Percentiles rank a stretch among this genome's conserved stretches.
Evolutionary conservation across 1,140 invertebrate species (phyloP).

Genomic region (Zaprionus tsacasi): DNA sequence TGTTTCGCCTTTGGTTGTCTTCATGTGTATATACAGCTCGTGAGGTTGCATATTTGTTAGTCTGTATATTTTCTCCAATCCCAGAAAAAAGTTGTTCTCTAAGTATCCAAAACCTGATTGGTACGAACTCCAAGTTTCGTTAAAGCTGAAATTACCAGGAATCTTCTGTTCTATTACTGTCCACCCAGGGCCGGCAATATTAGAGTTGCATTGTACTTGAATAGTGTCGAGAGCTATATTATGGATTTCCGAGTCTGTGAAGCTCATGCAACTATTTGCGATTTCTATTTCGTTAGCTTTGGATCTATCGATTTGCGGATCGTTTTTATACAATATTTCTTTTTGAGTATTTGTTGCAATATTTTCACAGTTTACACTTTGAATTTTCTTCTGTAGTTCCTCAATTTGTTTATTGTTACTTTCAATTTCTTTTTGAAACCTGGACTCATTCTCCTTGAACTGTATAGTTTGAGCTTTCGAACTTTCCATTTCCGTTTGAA

Average conservation of each 20-base stretch:
- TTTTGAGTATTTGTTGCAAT: too few species aligned
- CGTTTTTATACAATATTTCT: not conserved
- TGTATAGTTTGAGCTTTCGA: too few species aligned
- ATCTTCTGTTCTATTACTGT: not conserved
- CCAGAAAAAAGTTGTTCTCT: not conserved
- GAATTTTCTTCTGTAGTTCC: too few species aligned
- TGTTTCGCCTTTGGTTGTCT: not conserved
- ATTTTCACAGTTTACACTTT: too few species aligned
- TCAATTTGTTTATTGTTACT: too few species aligned
- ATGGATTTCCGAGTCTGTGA: not conserved
- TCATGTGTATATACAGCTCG: constrained; percentile 16
- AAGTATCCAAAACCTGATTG: not conserved
- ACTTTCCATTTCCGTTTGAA: too few species aligned
- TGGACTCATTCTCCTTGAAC: too few species aligned
- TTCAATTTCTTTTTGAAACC: too few species aligned
- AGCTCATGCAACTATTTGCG: not conserved
- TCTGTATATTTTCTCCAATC: constrained; percentile 13
- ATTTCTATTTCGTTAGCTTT: not conserved
- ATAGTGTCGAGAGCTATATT: not conserved
- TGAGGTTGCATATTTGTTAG: not conserved
- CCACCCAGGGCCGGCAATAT: not conserved
- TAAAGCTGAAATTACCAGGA: not conserved
- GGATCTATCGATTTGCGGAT: not conserved
- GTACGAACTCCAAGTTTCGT: not conserved
- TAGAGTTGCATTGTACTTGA: not conserved